phyloP scores from a whole-genome alignment of 2,888 invertebrate species.

The Sinhomidia bicolor region DNA sequence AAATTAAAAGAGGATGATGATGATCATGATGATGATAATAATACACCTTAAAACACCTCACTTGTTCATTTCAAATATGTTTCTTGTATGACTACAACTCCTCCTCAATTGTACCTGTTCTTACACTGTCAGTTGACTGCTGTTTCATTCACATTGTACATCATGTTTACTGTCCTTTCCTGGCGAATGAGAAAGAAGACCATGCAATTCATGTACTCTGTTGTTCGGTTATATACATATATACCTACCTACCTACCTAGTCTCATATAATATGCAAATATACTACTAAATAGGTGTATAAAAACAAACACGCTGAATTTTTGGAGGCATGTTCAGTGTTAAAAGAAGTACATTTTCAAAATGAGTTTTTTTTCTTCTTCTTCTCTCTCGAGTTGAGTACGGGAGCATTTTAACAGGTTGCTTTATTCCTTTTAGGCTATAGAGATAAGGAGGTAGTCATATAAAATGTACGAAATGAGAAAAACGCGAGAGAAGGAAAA shows the following conservation, averaged over 20 bases:
- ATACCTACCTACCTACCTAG: background rate
- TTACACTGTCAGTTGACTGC: constrained; percentile 41
- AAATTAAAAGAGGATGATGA: constrained; percentile 55
- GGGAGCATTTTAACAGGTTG: constrained; percentile 34
- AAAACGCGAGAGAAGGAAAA: background rate
- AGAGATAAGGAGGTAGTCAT: constrained; percentile 23
- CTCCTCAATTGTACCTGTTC: constrained; percentile 28
- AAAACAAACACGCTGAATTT: constrained; percentile 53
- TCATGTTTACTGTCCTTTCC: constrained; percentile 60
- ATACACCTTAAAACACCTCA: constrained; percentile 61
- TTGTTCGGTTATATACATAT: background rate
- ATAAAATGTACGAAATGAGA: background rate
- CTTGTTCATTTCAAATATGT: constrained; percentile 49
- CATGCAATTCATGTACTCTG: background rate
- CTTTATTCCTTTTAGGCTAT: background rate
- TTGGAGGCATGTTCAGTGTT: constrained; percentile 10
- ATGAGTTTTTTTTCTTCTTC: no score
- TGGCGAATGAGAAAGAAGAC: constrained; percentile 34
- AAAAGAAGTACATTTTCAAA: constrained; percentile 21
- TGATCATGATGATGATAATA: background rate
- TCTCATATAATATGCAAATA: background rate
- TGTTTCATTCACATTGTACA: constrained; percentile 57
- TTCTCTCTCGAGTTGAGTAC: constrained; percentile 9
- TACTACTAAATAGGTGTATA: background rate
- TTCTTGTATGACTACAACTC: constrained; percentile 18